Base-by-base conservation (phyloP, 1,140 invertebrate species). In the Drosophila sturtevanti region DNA sequence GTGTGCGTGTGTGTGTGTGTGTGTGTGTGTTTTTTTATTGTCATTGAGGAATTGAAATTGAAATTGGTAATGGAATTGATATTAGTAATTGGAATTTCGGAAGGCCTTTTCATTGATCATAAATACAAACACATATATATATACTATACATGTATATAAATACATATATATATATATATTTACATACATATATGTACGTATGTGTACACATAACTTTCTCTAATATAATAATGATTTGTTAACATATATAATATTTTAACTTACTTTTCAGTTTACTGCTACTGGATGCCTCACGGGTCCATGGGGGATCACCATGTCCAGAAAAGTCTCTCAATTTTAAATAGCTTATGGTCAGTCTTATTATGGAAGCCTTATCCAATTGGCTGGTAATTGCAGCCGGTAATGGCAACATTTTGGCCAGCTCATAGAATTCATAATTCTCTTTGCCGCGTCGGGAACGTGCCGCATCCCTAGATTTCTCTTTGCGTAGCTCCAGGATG, bases 351-450 rank as follows among this genome's bases (percentile, higher is more conserved):
- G 98, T 99, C 85, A 99, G 95, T 91, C 98, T 95, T 93, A 99
- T 99, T 92, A 99, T 99, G 85, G 98, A 99, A 21, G 98, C 98
- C 93, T 99, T 99, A 94, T 99, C 98, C 93, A 99, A 94, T 93
- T 99, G 98, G 74, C 97, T 97, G 76, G 98, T 99, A 92, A 99
- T 99, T 82, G 98, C 98, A 2, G 97, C 96, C 0, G 98, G 98
- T 37, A 99, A 94, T 0, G 98, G 98, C 76, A 99, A 93, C 96
- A 99, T 97, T 93, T 99, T 99, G 69, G 98, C 98, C 92, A 99
- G 93, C 93, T 99, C 98, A 93, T 99, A 99, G 93, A 99, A 99
- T 93, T 99, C 98, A 92, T 97, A 98, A 93, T 99, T 99, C 93
- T 99, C 98, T 90, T 99, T 99, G 22, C 98, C 98, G 37, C 98